These are phyloP conservation scores for Agrotis exclamationis DNA, from an alignment of 2,888 invertebrate species.

Conservation along the genomic window DNA sequence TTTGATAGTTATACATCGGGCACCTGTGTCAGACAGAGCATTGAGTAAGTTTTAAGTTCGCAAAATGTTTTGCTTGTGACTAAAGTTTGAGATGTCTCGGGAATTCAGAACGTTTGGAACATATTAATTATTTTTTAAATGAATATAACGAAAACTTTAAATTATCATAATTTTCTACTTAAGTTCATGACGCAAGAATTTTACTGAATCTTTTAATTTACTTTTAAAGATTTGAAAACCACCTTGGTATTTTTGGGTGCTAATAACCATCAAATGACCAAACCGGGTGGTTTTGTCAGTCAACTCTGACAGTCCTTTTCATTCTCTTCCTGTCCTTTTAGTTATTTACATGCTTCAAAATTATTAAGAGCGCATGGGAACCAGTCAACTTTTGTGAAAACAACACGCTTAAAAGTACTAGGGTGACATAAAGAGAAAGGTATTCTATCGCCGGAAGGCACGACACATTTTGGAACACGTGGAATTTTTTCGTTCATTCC, in stretches of 20 bases:
- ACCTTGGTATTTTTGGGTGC: too few relatives aligned
- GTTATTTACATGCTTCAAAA: too few relatives aligned
- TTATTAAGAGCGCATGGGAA: conserved; percentile 5
- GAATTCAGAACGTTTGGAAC: conserved; percentile 24
- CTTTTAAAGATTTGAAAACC: background rate
- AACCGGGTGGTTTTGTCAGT: too few relatives aligned
- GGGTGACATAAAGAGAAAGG: conserved; percentile 31
- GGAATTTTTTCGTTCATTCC: background rate
- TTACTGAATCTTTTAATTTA: background rate
- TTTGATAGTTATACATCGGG: conserved; percentile 30
- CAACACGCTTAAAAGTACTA: conserved; percentile 12
- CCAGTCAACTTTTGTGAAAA: background rate
- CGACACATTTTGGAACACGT: conserved; percentile 26
- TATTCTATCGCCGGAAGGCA: conserved; percentile 17
- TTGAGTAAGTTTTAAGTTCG: conserved; percentile 49
- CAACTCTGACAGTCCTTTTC: too few relatives aligned
- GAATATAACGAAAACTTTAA: conserved; percentile 12
- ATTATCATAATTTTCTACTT: conserved; percentile 4
- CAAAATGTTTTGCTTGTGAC: conserved; percentile 54
- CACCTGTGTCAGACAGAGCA: conserved; percentile 53
- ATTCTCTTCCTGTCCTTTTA: too few relatives aligned
- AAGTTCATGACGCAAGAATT: too few relatives aligned
- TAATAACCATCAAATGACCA: too few relatives aligned
- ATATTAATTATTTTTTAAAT: conserved; percentile 44
- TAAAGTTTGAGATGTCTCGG: conserved; percentile 41